These are phyloP conservation scores for Muscicapa striata DNA, from an alignment of 2,797 vertebrate genomes.

Conservation along the genomic window DNA sequence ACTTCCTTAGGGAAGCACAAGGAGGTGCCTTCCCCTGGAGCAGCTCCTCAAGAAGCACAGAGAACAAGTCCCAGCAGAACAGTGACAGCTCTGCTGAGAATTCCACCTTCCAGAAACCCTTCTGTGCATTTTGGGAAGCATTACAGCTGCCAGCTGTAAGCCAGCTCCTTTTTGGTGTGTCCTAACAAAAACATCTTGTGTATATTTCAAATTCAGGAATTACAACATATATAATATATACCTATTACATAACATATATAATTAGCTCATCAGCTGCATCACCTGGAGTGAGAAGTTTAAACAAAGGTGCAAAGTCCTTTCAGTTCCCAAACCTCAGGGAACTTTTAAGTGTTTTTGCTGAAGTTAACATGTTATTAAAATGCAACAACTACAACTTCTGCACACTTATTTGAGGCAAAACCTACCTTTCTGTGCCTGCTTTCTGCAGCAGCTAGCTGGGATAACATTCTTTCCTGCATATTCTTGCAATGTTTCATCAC, in stretches of 20 bases:
- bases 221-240: background rate
- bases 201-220: background rate
- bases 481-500: slow-evolving; percentile 96
- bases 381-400: background rate
- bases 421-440: slow-evolving; percentile 92
- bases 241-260: no score
- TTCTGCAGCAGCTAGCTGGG: slow-evolving; percentile 90
- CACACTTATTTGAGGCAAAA: background rate
- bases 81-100: background rate
- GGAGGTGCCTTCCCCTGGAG: background rate
- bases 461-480: slow-evolving; percentile 97
- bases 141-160: background rate
- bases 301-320: background rate
- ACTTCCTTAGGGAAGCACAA: background rate
- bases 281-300: background rate
- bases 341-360: background rate
- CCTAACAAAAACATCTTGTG: background rate
- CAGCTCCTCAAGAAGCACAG: fast-evolving
- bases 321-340: background rate
- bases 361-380: background rate
- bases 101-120: background rate
- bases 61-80: background rate
- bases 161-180: background rate
- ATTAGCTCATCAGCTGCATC: background rate
- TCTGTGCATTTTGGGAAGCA: background rate